phyloP scores from a whole-genome alignment of 2,888 invertebrate genomes.

The Drosophila villosipedis region DNA sequence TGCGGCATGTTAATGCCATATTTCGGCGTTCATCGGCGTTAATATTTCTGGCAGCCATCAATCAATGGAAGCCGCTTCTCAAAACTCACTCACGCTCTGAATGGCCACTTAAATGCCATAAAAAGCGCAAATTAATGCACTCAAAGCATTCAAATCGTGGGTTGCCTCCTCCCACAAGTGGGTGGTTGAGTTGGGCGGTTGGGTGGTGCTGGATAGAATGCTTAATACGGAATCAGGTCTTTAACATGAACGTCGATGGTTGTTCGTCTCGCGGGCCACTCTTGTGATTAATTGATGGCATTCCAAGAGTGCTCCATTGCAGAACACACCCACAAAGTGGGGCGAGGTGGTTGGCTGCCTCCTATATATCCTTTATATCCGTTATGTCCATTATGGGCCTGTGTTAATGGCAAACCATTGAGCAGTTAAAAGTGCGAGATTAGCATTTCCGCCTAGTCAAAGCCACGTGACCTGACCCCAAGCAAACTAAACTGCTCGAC shows the following conservation, averaged over 20 bases:
- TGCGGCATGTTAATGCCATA: neutral
- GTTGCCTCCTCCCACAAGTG: too few species aligned
- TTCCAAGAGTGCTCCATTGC: conserved; percentile 49
- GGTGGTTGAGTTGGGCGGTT: neutral
- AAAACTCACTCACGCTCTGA: conserved; percentile 15
- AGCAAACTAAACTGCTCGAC: conserved; percentile 18
- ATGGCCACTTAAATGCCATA: conserved; percentile 71
- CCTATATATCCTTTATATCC: neutral
- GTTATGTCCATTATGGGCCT: conserved; percentile 72
- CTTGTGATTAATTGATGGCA: conserved; percentile 80
- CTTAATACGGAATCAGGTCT: conserved; percentile 53
- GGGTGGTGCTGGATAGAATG: neutral
- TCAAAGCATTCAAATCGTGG: conserved; percentile 66
- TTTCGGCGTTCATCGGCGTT: conserved; percentile 25
- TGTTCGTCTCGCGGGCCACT: conserved; percentile 66
- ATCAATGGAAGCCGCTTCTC: conserved; percentile 51
- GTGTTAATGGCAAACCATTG: conserved; percentile 76
- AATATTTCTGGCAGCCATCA: conserved; percentile 72
- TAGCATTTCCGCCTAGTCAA: conserved; percentile 59
- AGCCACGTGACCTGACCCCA: conserved; percentile 28
- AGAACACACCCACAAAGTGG: conserved; percentile 36
- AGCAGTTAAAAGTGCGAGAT: conserved; percentile 73
- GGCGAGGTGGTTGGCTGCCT: neutral
- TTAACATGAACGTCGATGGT: conserved; percentile 33
- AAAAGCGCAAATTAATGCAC: conserved; percentile 79